Percentiles rank a stretch among this genome's conserved stretches.
These are phyloP conservation scores for Drosophila parthenogenetica DNA, from an alignment of 2,888 invertebrate genomes.

Conservation along the genomic window DNA sequence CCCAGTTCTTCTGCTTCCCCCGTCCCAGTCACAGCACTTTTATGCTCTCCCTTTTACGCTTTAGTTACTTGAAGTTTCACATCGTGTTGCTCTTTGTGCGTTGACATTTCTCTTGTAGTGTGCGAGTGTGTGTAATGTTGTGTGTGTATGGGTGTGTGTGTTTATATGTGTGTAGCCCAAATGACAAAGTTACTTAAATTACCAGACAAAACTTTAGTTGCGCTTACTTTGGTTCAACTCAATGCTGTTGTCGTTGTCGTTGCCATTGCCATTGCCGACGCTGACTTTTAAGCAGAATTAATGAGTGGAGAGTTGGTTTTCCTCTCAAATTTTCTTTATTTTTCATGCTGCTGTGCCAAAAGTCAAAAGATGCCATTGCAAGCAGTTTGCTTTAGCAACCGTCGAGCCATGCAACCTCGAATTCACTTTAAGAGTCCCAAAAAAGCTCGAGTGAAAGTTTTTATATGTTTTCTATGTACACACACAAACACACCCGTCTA, in stretches of 20 bases:
- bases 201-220: slow-evolving; percentile 70
- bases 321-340: slow-evolving; percentile 30
- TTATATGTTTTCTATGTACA: slow-evolving; percentile 32
- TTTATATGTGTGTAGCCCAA: slow-evolving; percentile 45
- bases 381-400: slow-evolving; percentile 46
- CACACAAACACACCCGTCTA: background rate
- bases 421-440: slow-evolving; percentile 46
- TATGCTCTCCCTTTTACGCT: background rate
- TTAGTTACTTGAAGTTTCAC: slow-evolving; percentile 29
- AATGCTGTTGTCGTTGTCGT: slow-evolving; percentile 18
- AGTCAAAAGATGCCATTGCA: slow-evolving; percentile 57
- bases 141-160: slow-evolving; percentile 19
- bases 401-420: slow-evolving; percentile 52
- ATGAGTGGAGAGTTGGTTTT: slow-evolving; percentile 55
- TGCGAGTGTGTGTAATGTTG: slow-evolving; percentile 8
- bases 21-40: too few species aligned
- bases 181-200: slow-evolving; percentile 79
- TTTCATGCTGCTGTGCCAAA: slow-evolving; percentile 34
- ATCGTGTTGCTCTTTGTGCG: slow-evolving; percentile 62
- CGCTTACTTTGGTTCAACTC: slow-evolving; percentile 44
- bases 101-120: slow-evolving; percentile 51
- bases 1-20: slow-evolving; percentile 20
- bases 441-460: slow-evolving; percentile 53
- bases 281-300: slow-evolving; percentile 59
- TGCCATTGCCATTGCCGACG: slow-evolving; percentile 18